Evolutionary conservation across 2,888 invertebrate species (phyloP).

Genomic region (Congeria kusceri): DNA sequence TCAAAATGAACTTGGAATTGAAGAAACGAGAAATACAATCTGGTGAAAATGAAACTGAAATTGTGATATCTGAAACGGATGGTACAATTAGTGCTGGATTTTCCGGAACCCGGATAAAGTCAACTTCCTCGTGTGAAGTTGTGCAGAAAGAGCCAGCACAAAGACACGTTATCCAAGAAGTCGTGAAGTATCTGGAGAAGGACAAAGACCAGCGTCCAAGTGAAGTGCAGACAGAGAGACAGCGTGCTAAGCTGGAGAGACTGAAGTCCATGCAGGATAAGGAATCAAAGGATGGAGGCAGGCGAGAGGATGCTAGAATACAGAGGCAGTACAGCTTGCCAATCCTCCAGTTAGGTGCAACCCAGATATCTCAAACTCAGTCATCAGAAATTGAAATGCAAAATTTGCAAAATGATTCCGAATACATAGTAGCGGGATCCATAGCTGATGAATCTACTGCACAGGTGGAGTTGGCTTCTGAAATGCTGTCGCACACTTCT

Average conservation of each 20-base stretch:
- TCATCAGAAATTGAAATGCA: too few relatives aligned
- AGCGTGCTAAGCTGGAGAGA: conserved; percentile 54
- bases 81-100: neutral
- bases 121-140: conserved; percentile 20
- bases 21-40: conserved; percentile 31
- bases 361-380: too few relatives aligned
- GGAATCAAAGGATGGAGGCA: conserved; percentile 13
- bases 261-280: conserved; percentile 53
- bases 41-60: conserved; percentile 23
- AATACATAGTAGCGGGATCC: too few relatives aligned
- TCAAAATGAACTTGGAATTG: conserved; percentile 65
- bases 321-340: conserved; percentile 54
- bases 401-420: too few relatives aligned
- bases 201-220: conserved; percentile 66
- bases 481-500: too few relatives aligned
- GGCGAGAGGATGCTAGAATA: conserved; percentile 24
- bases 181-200: conserved; percentile 67
- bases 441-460: too few relatives aligned
- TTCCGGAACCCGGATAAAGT: neutral
- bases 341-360: neutral
- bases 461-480: too few relatives aligned
- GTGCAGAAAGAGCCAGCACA: conserved; percentile 62
- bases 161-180: conserved; percentile 67
- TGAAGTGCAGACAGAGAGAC: conserved; percentile 57
- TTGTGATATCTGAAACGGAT: neutral